Evolutionary conservation across 1,140 invertebrate genomes (phyloP), one percentile per base, ranked within the genome.

Genomic region (Apis mellifera): DNA sequence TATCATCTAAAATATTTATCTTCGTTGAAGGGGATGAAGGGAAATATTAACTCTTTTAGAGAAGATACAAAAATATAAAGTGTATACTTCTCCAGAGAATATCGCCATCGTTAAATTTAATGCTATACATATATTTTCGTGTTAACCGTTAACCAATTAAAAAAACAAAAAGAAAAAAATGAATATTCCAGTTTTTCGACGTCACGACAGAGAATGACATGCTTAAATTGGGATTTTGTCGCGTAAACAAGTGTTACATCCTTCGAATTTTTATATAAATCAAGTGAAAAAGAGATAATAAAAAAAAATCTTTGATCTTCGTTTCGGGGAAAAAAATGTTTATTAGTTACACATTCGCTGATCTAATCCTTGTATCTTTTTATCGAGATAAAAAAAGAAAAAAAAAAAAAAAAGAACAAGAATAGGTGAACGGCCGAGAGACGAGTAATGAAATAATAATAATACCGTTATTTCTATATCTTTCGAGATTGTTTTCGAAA

Each of bases 401-500:
- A n/a, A 8, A 1, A 17, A 26, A 32, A 42, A 42, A 66, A 23
- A 9, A 7, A 26, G 1, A 12, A n/a, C 32, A 42, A 42, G 42
- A 42, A 48, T 32, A 19, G 17, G 42, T 77, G 21, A 68, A 55
- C 19, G 21, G 32, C 60, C 60, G 12, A 0, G 2, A n/a, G 1
- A 65, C 21, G 26, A 19, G 9, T 23, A 15, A 54, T 55, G 64
- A 73, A 19, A 52, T 5, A 2, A 81, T 23, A 74, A 17, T 2
- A 11, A 3, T 66, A 80, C 78, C 78, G 78, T 81, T 81, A 75
- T 1, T 21, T 59, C 26, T 23, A 73, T 60, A 32, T 68, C 32
- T 15, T n/a, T 55, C 17, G 50, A 8, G 68, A 42, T 12, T 12
- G 23, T 19, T 75, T 42, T 60, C 19, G 9, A 17, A 13, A 9